These are phyloP conservation scores for Lophochroa leadbeateri DNA, from an alignment of 2,113 vertebrate species.

Conservation along the genomic window DNA sequence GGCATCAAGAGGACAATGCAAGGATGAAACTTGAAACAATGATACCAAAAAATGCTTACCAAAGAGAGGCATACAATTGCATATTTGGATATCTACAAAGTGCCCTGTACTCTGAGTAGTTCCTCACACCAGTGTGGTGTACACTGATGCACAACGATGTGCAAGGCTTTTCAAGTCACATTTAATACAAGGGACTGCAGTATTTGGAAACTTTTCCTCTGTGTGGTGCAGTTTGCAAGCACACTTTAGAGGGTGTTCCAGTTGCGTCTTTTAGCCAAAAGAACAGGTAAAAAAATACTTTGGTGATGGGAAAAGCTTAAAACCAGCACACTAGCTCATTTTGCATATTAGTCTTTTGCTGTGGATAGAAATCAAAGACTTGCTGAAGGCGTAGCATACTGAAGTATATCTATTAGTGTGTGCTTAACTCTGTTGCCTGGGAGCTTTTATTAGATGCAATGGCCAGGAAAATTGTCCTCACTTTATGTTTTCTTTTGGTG, in stretches of 20 bases:
- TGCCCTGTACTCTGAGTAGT: not conserved
- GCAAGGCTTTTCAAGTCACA: not conserved
- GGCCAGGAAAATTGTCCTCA: slow-evolving; percentile 56
- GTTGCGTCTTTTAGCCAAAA: not conserved
- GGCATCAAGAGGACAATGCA: not conserved
- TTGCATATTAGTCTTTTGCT: slow-evolving; percentile 1
- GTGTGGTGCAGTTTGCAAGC: not conserved
- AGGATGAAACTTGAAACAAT: not conserved
- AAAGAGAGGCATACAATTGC: not conserved
- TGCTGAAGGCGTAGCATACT: not conserved
- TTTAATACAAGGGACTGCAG: not conserved
- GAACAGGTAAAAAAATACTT: not conserved
- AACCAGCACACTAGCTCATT: not conserved
- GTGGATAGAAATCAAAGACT: slow-evolving; percentile 48
- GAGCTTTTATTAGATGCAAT: slow-evolving; percentile 57
- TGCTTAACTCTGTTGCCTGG: slow-evolving; percentile 47
- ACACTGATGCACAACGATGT: fast-evolving
- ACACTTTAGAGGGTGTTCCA: not conserved
- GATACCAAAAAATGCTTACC: not conserved
- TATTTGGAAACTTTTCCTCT: not conserved
- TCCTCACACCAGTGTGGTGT: not conserved
- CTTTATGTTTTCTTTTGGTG: not conserved
- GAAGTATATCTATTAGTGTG: slow-evolving; percentile 16
- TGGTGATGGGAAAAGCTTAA: slow-evolving; percentile 20
- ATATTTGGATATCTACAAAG: not conserved